Conservation (phyloP, 2,113 vertebrate species). For the Salvelinus fontinalis region DNA sequence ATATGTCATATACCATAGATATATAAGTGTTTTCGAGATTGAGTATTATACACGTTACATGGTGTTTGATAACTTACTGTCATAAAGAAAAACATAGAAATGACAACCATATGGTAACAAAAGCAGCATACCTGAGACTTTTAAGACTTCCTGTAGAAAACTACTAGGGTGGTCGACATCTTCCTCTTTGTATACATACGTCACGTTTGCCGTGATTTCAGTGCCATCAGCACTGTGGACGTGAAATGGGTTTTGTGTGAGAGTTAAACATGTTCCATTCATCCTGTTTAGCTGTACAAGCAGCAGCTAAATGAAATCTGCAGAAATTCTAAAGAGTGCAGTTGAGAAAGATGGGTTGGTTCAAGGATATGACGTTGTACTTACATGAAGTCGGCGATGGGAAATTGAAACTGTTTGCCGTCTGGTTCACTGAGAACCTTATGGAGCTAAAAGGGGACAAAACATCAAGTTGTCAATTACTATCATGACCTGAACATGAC, state of each 20-base stretch:
- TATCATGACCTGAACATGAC: no score
- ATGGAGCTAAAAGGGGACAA: not conserved
- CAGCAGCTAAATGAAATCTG: not conserved
- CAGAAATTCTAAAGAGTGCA: no score
- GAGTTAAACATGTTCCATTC: not conserved
- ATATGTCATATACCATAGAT: no score
- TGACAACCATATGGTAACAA: not conserved
- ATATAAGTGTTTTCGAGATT: not conserved
- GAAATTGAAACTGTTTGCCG: not conserved
- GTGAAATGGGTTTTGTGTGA: not conserved
- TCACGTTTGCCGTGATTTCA: conserved; percentile 12
- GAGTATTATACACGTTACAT: not conserved
- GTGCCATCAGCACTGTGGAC: conserved; percentile 1
- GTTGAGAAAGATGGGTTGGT: not conserved
- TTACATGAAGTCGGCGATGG: not conserved
- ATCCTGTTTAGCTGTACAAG: not conserved
- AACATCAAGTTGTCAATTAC: not conserved
- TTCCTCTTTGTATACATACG: conserved; percentile 9
- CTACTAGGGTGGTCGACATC: not conserved
- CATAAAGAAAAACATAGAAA: no score
- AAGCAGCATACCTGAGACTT: conserved; percentile 12
- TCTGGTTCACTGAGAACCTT: not conserved
- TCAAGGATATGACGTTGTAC: not conserved
- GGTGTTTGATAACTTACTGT: no score
- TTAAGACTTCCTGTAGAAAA: conserved; percentile 5